A percentile compares a stretch with the other conserved stretches of the same genome.
Conservation (phyloP, 2,113 vertebrate species). For the Coreoperca whiteheadi region DNA sequence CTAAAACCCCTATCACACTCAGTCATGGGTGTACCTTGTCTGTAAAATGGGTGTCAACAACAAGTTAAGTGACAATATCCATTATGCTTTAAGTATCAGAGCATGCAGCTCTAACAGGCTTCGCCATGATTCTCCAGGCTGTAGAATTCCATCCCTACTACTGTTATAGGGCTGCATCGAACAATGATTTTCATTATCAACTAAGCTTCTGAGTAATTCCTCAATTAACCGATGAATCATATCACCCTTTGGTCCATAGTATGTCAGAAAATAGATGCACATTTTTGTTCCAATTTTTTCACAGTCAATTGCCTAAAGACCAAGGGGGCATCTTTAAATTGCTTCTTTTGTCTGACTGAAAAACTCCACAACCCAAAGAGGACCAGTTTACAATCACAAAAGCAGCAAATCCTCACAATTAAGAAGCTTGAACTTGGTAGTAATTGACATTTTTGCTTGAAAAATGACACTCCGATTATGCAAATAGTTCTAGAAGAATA, state of each 20-base stretch:
- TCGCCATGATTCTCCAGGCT: not conserved
- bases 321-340: not conserved
- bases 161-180: not conserved
- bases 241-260: not conserved
- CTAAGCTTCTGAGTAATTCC: not conserved
- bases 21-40: not conserved
- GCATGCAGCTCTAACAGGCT: not conserved
- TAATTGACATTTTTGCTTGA: not conserved
- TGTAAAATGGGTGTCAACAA: not conserved
- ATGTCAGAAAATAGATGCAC: not conserved
- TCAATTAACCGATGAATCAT: not conserved
- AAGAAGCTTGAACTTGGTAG: not conserved
- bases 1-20: constrained; percentile 1
- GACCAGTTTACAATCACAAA: not conserved
- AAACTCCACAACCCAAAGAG: not conserved
- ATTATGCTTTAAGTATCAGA: not conserved
- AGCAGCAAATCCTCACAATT: not conserved
- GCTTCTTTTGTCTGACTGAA: not conserved
- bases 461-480: not conserved
- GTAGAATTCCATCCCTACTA: not conserved
- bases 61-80: not conserved
- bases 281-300: too few species aligned
- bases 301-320: not conserved
- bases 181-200: not conserved
- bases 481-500: too few species aligned